Conservation (phyloP, 1,140 invertebrate species). For the Helicoverpa armigera region DNA sequence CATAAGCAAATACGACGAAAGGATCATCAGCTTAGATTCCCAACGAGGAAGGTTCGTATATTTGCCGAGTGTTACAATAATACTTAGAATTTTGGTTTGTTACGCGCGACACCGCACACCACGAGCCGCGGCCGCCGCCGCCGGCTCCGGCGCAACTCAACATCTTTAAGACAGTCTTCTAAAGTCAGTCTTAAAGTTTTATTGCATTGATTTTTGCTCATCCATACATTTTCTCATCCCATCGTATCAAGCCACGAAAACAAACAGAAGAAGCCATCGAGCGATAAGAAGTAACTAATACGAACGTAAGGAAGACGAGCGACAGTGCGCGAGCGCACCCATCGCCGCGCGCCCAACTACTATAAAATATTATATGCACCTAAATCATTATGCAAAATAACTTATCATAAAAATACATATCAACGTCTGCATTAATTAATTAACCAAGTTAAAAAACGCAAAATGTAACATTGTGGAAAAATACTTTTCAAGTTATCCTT, state of each 20-base stretch:
- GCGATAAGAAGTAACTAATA: constrained; percentile 60
- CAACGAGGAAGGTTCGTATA: constrained; percentile 37
- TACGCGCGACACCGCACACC: constrained; percentile 54
- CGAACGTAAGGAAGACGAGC: constrained; percentile 21
- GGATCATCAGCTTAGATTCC: constrained; percentile 41
- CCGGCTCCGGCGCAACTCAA: constrained; percentile 51
- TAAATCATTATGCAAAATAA: constrained; percentile 79
- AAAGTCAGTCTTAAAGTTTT: constrained; percentile 85
- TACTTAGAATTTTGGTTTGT: constrained; percentile 66
- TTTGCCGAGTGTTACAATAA: constrained; percentile 55
- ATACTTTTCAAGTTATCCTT: constrained; percentile 83
- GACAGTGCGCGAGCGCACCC: not conserved
- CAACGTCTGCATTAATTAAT: constrained; percentile 67
- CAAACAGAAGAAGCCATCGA: constrained; percentile 54
- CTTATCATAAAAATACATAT: constrained; percentile 74
- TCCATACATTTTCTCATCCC: constrained; percentile 53
- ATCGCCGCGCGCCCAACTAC: constrained; percentile 50
- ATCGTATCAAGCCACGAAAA: constrained; percentile 44
- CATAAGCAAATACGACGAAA: constrained; percentile 44
- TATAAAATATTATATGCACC: constrained; percentile 67
- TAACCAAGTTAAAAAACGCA: constrained; percentile 80
- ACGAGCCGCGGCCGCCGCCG: constrained; percentile 1
- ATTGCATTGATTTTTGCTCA: constrained; percentile 83
- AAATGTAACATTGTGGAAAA: constrained; percentile 83
- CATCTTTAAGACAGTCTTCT: constrained; percentile 84